Evolutionary conservation across 2,888 invertebrate species (phyloP), one percentile per base, ranked within the genome.

Genomic region (Sphaerophoria rueppellii): DNA sequence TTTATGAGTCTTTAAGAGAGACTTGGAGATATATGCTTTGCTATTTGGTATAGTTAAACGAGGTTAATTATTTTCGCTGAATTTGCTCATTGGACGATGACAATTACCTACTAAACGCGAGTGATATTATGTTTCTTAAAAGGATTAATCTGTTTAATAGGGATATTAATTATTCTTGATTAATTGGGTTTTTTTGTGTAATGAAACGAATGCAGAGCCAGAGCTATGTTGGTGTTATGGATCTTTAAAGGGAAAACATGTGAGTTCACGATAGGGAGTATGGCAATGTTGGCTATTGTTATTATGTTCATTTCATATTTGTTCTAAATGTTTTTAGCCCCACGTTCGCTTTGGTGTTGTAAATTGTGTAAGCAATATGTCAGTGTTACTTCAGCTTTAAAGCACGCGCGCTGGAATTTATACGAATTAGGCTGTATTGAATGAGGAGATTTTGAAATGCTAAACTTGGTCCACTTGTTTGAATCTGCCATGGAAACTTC

Each of bases 1-100:
- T 11, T 54, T 61, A 32, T 52, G 32, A 48, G 60, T 57, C 48
- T 24, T 24, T 24, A 24, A 24, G 24, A 24, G 24, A 24, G 24
- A 24, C 24, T 24, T 24, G 1, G 24, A 48, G 40, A 73, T 65
- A 74, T 52, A 55, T 81, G 81, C 76, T 69, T 76, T 73, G 82
- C 73, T 67, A 85, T 76, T 80, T 60, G 74, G 74, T 77, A 37
- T 52, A 79, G 70, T 69, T 63, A 60, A 63, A 86, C 48, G 79
- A 52, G 72, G 52, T 72, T 75, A 69, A 78, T 82, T 78, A 73
- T 69, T 77, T 79, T 52, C 40, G 35, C n/a, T n/a, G n/a, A n/a
- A 70, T 63, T 57, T 37, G 37, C 73, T n/a, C 40, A 37, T 70
- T 43, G 61, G 63, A 2, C 2, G 24, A 2, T 24, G 24, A 24